Conservation (phyloP, 2,797 vertebrate species). For the Darevskia mixta region DNA sequence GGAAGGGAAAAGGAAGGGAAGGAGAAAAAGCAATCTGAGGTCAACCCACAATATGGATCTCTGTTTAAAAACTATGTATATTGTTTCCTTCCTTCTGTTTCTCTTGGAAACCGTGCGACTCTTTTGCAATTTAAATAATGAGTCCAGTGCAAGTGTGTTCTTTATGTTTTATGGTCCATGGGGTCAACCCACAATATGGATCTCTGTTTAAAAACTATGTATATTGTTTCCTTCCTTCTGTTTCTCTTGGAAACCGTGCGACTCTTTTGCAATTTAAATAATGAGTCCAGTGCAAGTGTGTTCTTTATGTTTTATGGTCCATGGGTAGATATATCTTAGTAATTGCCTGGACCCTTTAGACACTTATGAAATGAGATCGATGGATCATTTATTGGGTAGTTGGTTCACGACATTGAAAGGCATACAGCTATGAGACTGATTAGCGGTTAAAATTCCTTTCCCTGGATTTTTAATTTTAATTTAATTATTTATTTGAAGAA, state of each 20-base stretch:
- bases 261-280: conserved; percentile 50
- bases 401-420: conserved; percentile 42
- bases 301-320: conserved; percentile 38
- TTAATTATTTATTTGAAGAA: conserved; percentile 10
- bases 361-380: conserved; percentile 42
- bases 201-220: neutral
- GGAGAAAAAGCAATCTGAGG: neutral
- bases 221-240: neutral
- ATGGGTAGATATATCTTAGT: conserved; percentile 31
- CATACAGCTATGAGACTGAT: conserved; percentile 1
- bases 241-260: conserved; percentile 26
- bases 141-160: conserved; percentile 8
- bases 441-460: conserved; percentile 22
- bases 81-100: neutral
- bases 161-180: conserved; percentile 28
- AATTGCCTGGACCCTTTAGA: conserved; percentile 55
- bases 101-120: conserved; percentile 31
- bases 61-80: neutral
- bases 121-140: conserved; percentile 54
- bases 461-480: conserved; percentile 25
- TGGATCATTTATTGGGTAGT: neutral
- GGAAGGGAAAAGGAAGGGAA: too few relatives aligned
- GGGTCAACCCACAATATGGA: neutral
- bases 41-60: neutral
- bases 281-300: conserved; percentile 31